phyloP scores from a whole-genome alignment of 2,888 invertebrate species.

The Subacronicta megacephala region DNA sequence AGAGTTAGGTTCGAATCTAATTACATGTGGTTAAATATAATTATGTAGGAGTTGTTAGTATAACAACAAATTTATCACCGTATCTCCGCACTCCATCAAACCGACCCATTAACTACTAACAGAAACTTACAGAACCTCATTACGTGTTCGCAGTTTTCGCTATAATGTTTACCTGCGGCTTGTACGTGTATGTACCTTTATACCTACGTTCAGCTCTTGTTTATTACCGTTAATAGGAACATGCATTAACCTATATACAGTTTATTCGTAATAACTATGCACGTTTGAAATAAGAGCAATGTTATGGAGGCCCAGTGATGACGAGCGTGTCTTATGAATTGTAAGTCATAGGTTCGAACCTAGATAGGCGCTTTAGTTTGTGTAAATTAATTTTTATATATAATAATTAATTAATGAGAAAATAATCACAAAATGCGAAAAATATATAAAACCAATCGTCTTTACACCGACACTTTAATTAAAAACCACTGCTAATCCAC shows the following conservation, averaged over 20 bases:
- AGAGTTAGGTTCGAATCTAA: conserved; percentile 2
- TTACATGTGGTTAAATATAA: conserved; percentile 1
- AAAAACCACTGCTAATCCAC: too few relatives aligned
- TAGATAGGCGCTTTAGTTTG: too few relatives aligned
- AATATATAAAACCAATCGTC: too few relatives aligned
- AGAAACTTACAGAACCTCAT: conserved; percentile 49
- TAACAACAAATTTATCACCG: conserved; percentile 25
- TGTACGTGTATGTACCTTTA: conserved; percentile 5
- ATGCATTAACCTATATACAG: conserved; percentile 53
- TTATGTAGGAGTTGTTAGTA: neutral
- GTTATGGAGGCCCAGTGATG: too few relatives aligned
- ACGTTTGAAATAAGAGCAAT: too few relatives aligned
- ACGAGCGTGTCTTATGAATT: too few relatives aligned
- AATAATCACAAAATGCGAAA: too few relatives aligned
- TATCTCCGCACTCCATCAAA: conserved; percentile 30
- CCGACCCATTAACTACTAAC: conserved; percentile 32
- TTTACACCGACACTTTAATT: too few relatives aligned
- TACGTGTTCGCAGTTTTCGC: conserved; percentile 44
- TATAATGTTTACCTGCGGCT: conserved; percentile 49
- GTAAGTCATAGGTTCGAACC: too few relatives aligned
- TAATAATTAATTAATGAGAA: too few relatives aligned
- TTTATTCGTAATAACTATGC: too few relatives aligned
- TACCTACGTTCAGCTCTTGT: conserved; percentile 35
- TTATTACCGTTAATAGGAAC: conserved; percentile 55
- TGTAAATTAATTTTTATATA: too few relatives aligned